Base-by-base conservation (phyloP, 2,797 vertebrate genomes). In the Urocyon cinereoargenteus region DNA sequence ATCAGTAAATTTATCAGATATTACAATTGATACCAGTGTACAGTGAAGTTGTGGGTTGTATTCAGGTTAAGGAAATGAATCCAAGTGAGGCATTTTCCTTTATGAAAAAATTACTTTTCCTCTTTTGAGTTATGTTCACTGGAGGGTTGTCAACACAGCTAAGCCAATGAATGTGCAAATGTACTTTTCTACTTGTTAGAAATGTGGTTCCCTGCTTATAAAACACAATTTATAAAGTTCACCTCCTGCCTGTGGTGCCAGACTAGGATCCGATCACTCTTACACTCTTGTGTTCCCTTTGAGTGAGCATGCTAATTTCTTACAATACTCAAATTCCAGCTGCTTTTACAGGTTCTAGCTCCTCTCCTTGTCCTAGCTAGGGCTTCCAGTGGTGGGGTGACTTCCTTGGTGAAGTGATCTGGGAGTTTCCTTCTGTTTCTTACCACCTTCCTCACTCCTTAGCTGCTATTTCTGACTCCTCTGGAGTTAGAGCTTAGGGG, bases 171-270 rank as follows among this genome's bases (percentile, higher is more conserved):
- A 28, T 62, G 8, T 55, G 28, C 19, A 22, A 16, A 11, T 81
- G 10, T 81, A 57, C 55, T 81, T 96, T 82, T 90, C 24, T 64
- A 57, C 72, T 73, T 45, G 31, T 64, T 96, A 59, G 34, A 77
- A 77, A 61, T 68, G 18, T 89, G 31, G 15, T 57, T 89, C 73
- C 61, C 16, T 90, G 79, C 51, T 90, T 78, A 59, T 22, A 24
- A 86, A 85, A 68, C 70, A 93, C 26, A 85, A 79, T 85, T 85
- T 78, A 45, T 73, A 79, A 93, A 87, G 83, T 87, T 87, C 26
- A 19, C 79, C 19, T 84, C 77, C 31, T 73, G 18, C 36, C 34
- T 3, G 0, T 79, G 18, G 45, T 84, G 15, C 16, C 79, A 72
- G 91, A 88, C 24, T 55, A 51, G 70, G 86, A 93, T 36, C 57